A percentile compares a stretch with the other conserved stretches of the same genome.
These are phyloP conservation scores for Carcina quercana DNA, from an alignment of 2,888 invertebrate species.

Conservation along the genomic window DNA sequence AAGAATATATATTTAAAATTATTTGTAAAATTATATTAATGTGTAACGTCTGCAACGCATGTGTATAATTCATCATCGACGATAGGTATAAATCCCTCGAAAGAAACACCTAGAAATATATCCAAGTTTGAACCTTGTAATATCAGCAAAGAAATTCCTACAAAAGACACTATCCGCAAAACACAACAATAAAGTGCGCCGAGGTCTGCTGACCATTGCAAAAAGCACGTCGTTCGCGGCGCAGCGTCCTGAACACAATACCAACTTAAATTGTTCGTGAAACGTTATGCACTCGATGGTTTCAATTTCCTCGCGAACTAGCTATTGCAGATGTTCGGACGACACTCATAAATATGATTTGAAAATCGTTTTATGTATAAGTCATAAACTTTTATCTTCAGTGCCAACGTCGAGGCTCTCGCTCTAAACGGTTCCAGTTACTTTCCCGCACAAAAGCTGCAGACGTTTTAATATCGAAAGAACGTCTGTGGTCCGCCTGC, in stretches of 20 bases:
- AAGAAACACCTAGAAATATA: no score
- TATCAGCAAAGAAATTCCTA: conserved; percentile 36
- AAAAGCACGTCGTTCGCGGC: conserved; percentile 51
- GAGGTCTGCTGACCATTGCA: conserved; percentile 52
- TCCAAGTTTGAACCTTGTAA: conserved; percentile 18
- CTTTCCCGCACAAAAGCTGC: conserved; percentile 64
- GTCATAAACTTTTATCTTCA: conserved; percentile 71
- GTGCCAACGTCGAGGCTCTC: conserved; percentile 41
- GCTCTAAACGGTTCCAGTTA: conserved; percentile 55
- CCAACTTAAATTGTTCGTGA: conserved; percentile 70
- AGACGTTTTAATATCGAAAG: conserved; percentile 67
- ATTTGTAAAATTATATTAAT: no score
- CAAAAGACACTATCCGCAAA: conserved; percentile 44
- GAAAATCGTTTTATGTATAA: conserved; percentile 73
- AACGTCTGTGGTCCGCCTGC: conserved; percentile 41
- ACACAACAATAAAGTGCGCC: conserved; percentile 56
- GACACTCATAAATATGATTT: conserved; percentile 71
- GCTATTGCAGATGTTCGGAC: conserved; percentile 63
- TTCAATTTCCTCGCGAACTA: conserved; percentile 69
- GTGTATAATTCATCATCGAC: no score
- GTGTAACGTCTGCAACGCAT: no score
- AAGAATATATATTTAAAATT: no score
- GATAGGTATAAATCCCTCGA: no score
- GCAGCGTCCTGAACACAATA: conserved; percentile 56
- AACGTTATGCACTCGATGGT: conserved; percentile 65